Conservation (phyloP, 2,797 vertebrate genomes). For the Eutrigla gurnardus region DNA sequence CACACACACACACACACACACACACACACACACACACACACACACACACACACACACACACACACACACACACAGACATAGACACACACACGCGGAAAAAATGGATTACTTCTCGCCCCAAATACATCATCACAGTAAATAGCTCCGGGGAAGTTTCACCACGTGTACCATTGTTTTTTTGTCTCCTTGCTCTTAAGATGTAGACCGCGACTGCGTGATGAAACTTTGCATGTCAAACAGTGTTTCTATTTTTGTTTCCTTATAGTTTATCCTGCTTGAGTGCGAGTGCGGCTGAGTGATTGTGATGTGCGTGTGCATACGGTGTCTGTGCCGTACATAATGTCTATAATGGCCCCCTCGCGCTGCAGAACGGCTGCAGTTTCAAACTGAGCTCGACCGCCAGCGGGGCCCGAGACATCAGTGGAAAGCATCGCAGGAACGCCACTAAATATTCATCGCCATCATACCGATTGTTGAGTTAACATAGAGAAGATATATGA, state of each 20-base stretch:
- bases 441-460: slow-evolving; percentile 63
- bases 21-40: background rate
- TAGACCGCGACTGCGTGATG: slow-evolving; percentile 37
- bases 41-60: background rate
- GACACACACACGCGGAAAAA: slow-evolving; percentile 36
- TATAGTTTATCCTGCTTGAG: slow-evolving; percentile 10
- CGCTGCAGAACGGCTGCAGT: slow-evolving; percentile 46
- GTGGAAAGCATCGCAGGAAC: slow-evolving; percentile 44
- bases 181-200: slow-evolving; percentile 36
- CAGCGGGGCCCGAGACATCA: slow-evolving; percentile 56
- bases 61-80: slow-evolving; percentile 23
- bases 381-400: slow-evolving; percentile 49
- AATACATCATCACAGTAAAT: slow-evolving; percentile 59
- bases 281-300: slow-evolving; percentile 53
- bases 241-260: slow-evolving; percentile 8
- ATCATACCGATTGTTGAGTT: slow-evolving; percentile 51
- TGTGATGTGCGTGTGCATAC: slow-evolving; percentile 20
- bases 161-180: slow-evolving; percentile 12
- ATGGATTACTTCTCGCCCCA: slow-evolving; percentile 23
- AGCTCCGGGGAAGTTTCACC: slow-evolving; percentile 51
- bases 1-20: slow-evolving; percentile 8
- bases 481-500: slow-evolving; percentile 52
- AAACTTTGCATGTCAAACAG: slow-evolving; percentile 55
- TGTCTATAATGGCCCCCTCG: slow-evolving; percentile 54
- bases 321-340: slow-evolving; percentile 39